Evolutionary conservation across 1,140 invertebrate species (phyloP).

Genomic region (Drosophila kohkoa): DNA sequence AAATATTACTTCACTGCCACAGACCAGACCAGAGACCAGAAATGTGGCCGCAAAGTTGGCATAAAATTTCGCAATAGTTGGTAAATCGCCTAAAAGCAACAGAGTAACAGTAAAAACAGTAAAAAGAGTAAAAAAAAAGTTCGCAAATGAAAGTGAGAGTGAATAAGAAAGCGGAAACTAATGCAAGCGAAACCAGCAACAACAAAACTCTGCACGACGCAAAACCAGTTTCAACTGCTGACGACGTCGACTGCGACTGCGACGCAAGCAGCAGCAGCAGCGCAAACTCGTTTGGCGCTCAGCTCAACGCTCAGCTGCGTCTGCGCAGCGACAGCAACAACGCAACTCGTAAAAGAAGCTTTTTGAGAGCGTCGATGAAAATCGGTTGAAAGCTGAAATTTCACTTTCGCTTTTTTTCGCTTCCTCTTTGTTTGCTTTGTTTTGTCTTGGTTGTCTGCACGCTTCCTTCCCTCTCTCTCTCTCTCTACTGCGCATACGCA

Average conservation of each 20-base stretch:
- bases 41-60: slow-evolving; percentile 59
- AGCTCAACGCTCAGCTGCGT: slow-evolving; percentile 66
- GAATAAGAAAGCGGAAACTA: slow-evolving; percentile 85
- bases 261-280: slow-evolving; percentile 18
- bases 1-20: slow-evolving; percentile 83
- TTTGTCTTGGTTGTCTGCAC: background rate
- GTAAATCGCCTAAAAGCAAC: slow-evolving; percentile 57
- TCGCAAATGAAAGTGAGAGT: slow-evolving; percentile 84
- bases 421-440: slow-evolving; percentile 59
- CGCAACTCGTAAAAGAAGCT: slow-evolving; percentile 39
- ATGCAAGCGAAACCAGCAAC: slow-evolving; percentile 68
- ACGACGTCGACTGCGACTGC: slow-evolving; percentile 3
- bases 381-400: slow-evolving; percentile 83
- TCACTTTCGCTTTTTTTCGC: slow-evolving; percentile 84
- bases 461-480: slow-evolving; percentile 33
- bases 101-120: slow-evolving; percentile 41
- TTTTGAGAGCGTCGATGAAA: slow-evolving; percentile 58
- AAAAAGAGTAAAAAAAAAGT: slow-evolving; percentile 32
- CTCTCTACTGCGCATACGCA: background rate
- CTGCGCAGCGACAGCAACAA: slow-evolving; percentile 68
- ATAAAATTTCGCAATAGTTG: slow-evolving; percentile 76
- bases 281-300: slow-evolving; percentile 57
- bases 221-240: slow-evolving; percentile 62
- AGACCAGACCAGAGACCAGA: slow-evolving; percentile 60
- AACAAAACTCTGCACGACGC: slow-evolving; percentile 38